Conservation (phyloP, 2,888 invertebrate species). For the Polymixis lichenea region DNA sequence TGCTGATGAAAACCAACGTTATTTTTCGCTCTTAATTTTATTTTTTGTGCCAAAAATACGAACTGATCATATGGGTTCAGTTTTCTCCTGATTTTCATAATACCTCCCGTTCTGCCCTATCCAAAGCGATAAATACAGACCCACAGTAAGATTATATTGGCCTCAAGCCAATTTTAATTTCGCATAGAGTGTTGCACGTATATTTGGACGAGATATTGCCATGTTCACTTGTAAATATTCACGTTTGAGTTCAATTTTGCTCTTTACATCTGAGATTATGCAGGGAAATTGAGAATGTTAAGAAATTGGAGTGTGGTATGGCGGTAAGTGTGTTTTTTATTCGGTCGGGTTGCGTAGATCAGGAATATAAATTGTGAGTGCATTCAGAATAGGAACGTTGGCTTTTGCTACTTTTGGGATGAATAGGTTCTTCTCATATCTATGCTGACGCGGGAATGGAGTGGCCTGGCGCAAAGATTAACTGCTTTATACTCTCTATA, state of each 20-base stretch:
- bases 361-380: conserved; percentile 59
- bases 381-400: conserved; percentile 56
- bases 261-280: conserved; percentile 65
- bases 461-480: conserved; percentile 22
- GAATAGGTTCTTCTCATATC: conserved; percentile 60
- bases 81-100: conserved; percentile 66
- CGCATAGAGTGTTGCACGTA: conserved; percentile 79
- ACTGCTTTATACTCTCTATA: conserved; percentile 12
- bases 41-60: conserved; percentile 15
- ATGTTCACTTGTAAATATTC: conserved; percentile 75
- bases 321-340: conserved; percentile 58
- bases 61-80: conserved; percentile 26
- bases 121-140: conserved; percentile 78
- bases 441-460: conserved; percentile 42
- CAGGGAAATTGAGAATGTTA: conserved; percentile 58
- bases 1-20: neutral
- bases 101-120: conserved; percentile 56
- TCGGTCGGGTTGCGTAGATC: conserved; percentile 51
- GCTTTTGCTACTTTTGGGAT: conserved; percentile 53
- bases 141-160: conserved; percentile 85
- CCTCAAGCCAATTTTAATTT: conserved; percentile 86
- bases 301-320: conserved; percentile 50
- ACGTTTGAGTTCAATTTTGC: conserved; percentile 68
- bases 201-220: conserved; percentile 76
- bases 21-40: neutral